A percentile compares a stretch with the other conserved stretches of the same genome.
Conservation (phyloP, 2,888 invertebrate genomes). For the Marasmarcha lunaedactyla region DNA sequence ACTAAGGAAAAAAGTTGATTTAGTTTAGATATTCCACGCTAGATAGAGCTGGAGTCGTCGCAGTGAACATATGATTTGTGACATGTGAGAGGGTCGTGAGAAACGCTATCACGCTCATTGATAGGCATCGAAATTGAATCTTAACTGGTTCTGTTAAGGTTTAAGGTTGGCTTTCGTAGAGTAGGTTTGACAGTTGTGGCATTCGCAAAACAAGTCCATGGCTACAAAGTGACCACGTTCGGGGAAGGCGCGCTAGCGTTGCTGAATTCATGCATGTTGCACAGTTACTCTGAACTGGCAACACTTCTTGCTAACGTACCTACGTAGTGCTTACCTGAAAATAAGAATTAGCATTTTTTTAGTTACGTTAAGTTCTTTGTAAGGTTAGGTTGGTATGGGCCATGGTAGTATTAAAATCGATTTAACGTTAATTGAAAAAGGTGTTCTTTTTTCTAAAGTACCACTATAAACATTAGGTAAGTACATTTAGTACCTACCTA, state of each 20-base stretch:
- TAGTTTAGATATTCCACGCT: background rate
- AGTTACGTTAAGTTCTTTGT: no score
- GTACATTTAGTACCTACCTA: no score
- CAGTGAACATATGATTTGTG: slow-evolving; percentile 27
- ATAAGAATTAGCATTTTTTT: no score
- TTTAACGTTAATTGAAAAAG: no score
- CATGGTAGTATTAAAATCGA: no score
- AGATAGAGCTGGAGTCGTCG: slow-evolving; percentile 17
- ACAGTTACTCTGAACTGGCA: slow-evolving; percentile 10
- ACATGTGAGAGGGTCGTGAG: slow-evolving; percentile 31
- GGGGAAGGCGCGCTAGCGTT: slow-evolving; percentile 40
- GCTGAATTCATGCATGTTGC: slow-evolving; percentile 25
- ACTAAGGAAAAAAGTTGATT: background rate
- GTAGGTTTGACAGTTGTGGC: slow-evolving; percentile 18
- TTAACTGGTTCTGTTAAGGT: slow-evolving; percentile 26
- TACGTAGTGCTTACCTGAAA: no score
- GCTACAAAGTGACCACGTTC: slow-evolving; percentile 37
- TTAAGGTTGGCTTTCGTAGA: slow-evolving; percentile 22
- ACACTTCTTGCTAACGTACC: no score
- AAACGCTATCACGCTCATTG: slow-evolving; percentile 44
- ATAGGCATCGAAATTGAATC: slow-evolving; percentile 46
- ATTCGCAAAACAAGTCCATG: slow-evolving; percentile 49
- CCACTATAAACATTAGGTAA: no score
- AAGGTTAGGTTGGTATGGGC: no score
- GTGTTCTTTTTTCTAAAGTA: no score